Conservation (phyloP, 2,113 vertebrate genomes). For the Ahaetulla prasina region DNA sequence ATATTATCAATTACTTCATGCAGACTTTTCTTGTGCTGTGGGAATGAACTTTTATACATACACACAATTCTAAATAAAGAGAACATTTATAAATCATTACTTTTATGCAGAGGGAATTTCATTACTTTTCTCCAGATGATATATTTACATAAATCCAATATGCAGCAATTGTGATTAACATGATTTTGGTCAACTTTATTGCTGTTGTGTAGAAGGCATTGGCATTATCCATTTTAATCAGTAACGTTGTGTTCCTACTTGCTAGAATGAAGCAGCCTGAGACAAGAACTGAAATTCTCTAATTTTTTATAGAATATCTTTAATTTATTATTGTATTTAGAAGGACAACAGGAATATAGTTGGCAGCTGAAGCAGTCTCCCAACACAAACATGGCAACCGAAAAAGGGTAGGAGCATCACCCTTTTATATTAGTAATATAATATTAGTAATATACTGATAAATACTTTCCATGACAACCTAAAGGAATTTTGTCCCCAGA, state of each 20-base stretch:
- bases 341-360: neutral
- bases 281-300: slow-evolving; percentile 5
- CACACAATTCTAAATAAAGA: neutral
- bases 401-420: neutral
- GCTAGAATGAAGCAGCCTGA: slow-evolving; percentile 3
- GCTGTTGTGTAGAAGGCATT: neutral
- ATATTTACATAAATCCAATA: neutral
- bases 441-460: too few species aligned
- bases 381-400: neutral
- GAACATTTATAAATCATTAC: neutral
- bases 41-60: neutral
- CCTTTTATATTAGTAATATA: too few species aligned
- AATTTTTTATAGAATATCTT: neutral
- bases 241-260: neutral
- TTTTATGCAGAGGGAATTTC: neutral
- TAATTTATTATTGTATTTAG: neutral
- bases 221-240: slow-evolving; percentile 7
- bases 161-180: neutral
- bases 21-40: too few species aligned
- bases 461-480: neutral
- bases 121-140: neutral
- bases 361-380: neutral
- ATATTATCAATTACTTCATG: neutral
- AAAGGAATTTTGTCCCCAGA: neutral
- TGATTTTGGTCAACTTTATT: neutral